These are phyloP conservation scores for Sycophila texana DNA, from an alignment of 2,888 invertebrate species.

Conservation along the genomic window DNA sequence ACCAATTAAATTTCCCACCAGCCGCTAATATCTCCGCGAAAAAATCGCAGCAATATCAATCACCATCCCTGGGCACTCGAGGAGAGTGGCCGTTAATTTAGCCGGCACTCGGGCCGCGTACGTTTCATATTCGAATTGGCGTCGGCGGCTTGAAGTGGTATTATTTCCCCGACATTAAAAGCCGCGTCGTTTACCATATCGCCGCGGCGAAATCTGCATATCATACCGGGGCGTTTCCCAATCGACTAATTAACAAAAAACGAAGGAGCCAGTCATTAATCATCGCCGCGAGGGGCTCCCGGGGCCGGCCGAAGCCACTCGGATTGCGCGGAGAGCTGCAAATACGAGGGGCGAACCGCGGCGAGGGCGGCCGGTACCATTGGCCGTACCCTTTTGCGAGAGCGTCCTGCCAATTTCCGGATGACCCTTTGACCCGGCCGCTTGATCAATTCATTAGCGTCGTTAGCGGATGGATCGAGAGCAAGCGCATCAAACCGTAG, in stretches of 20 bases:
- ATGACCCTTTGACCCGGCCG: conserved; percentile 43
- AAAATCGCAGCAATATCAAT: background rate
- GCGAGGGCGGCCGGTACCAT: conserved; percentile 17
- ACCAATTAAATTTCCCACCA: background rate
- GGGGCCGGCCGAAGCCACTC: conserved; percentile 23
- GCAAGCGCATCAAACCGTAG: too few relatives aligned
- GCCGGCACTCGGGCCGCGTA: background rate
- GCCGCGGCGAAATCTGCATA: conserved; percentile 72
- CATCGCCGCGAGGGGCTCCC: conserved; percentile 60
- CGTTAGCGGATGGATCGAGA: background rate
- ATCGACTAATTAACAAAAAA: conserved; percentile 74
- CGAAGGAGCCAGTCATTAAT: conserved; percentile 71
- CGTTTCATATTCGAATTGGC: conserved; percentile 12
- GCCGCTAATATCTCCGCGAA: background rate
- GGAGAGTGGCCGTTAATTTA: too few relatives aligned
- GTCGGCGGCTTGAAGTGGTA: conserved; percentile 33
- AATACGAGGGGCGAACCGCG: background rate
- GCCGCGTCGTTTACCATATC: conserved; percentile 65
- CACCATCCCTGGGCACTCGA: background rate
- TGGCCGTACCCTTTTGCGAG: conserved; percentile 37
- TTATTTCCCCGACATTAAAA: conserved; percentile 65
- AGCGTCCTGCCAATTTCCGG: conserved; percentile 46
- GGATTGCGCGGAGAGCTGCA: conserved; percentile 24
- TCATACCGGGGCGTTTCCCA: conserved; percentile 74
- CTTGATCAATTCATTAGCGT: conserved; percentile 51